These are phyloP conservation scores for Catocala fraxini DNA, from an alignment of 2,888 invertebrate genomes.

Conservation along the genomic window DNA sequence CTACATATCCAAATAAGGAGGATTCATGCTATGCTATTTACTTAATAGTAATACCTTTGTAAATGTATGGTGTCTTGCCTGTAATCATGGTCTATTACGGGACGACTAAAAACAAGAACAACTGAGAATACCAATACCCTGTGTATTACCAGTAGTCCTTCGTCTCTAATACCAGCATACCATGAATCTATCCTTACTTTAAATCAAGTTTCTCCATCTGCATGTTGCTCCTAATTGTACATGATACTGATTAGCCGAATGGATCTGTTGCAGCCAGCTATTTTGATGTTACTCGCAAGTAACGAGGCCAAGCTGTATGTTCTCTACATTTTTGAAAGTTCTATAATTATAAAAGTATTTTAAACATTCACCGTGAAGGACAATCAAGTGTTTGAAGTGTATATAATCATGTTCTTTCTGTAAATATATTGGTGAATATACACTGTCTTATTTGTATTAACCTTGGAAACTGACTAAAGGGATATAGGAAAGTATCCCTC, in stretches of 20 bases:
- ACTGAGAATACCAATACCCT: too few relatives aligned
- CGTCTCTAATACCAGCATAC: too few relatives aligned
- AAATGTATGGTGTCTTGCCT: too few relatives aligned
- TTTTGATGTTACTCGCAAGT: conserved; percentile 21
- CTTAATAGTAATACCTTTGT: too few relatives aligned
- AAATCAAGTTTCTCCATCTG: neutral
- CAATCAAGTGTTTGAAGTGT: neutral
- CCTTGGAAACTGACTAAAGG: neutral
- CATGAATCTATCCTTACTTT: neutral
- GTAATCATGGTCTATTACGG: too few relatives aligned
- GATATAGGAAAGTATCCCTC: conserved; percentile 13
- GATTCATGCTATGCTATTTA: too few relatives aligned
- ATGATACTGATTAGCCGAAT: conserved; percentile 13
- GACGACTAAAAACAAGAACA: too few relatives aligned
- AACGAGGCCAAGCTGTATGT: conserved; percentile 14
- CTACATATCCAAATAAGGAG: too few relatives aligned
- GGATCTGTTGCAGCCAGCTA: conserved; percentile 26
- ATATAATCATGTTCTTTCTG: neutral
- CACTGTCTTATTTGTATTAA: neutral
- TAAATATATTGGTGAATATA: conserved; percentile 6
- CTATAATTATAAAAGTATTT: conserved; percentile 4
- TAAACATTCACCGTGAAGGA: neutral
- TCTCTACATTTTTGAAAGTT: conserved; percentile 9
- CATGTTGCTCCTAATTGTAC: conserved; percentile 1
- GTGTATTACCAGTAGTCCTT: too few relatives aligned